Base-by-base conservation (phyloP, 2,797 vertebrate genomes). In the Platalea minor region DNA sequence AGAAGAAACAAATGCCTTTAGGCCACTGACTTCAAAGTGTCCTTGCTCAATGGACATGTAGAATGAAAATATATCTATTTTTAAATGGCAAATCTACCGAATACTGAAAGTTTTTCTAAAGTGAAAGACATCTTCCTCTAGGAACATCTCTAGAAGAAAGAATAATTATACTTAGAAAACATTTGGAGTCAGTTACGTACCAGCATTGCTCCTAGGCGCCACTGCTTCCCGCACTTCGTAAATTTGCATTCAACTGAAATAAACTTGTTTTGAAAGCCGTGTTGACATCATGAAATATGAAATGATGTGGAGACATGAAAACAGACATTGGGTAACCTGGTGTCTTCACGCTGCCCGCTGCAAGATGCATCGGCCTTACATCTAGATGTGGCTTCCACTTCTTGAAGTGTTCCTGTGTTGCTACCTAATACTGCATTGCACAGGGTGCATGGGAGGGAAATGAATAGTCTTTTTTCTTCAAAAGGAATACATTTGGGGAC, bases 1-100 rank as follows among this genome's bases (percentile, higher is more conserved):
- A 86, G 7, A 26, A 74, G 56, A 88, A 97, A 91, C 39, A 96
- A 96, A 96, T 48, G 60, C 37, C 76, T 96, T 95, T 65, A 96
- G 78, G 74, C 51, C 90, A 76, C 61, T 69, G 65, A 85, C 56
- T 89, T 91, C 73, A 70, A 96, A 91, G 77, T 33, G 65, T 65
- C 59, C 50, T 91, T 95, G 73, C 15, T 85, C 65, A 78, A 17
- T 10, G 21, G 68, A 46, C 67, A 68, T 25, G 50, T 88, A 90
- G 85, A 94, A 96, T 26, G 70, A 90, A 85, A 89, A 72, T 12
- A 67, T 41, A 80, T 29, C 65, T 92, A 29, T 82, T 94, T 92
- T 69, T 72, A 67, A 46, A 93, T 6, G 35, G 57, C 26, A 95
- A 86, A 85, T 79, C 83, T 39, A 69, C 6, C 85, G 20, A 60